Conservation (phyloP, 2,797 vertebrate species). For the Prunella strophiata region DNA sequence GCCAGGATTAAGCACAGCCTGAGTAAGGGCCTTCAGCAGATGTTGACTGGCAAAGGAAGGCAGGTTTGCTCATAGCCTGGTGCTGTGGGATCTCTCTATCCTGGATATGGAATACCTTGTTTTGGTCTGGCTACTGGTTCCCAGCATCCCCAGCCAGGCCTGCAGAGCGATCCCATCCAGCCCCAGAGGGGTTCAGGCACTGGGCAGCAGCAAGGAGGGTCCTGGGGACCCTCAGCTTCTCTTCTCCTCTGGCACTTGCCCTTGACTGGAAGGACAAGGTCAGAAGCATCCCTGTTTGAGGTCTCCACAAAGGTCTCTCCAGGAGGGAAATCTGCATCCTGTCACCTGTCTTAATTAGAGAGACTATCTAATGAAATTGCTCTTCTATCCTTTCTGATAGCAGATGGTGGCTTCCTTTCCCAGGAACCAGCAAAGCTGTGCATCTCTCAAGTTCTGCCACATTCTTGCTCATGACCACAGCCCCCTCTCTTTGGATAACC, state of each 20-base stretch:
- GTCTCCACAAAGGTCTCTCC: background rate
- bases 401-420: conserved; percentile 36
- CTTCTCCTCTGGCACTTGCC: background rate
- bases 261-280: conserved; percentile 6
- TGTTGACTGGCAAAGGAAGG: background rate
- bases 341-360: background rate
- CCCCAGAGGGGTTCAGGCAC: background rate
- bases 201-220: background rate
- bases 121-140: background rate
- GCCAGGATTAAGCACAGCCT: background rate
- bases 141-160: background rate
- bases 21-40: background rate
- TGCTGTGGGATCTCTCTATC: background rate
- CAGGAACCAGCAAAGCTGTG: background rate
- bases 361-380: background rate
- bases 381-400: conserved; percentile 8
- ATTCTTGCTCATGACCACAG: background rate
- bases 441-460: background rate
- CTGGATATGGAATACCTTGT: background rate
- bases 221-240: background rate
- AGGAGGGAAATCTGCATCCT: background rate
- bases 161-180: background rate
- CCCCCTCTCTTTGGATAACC: background rate
- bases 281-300: background rate
- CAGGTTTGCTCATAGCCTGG: background rate